These are phyloP conservation scores for Bruchidius siliquastri DNA, from an alignment of 2,888 invertebrate genomes.

Conservation along the genomic window DNA sequence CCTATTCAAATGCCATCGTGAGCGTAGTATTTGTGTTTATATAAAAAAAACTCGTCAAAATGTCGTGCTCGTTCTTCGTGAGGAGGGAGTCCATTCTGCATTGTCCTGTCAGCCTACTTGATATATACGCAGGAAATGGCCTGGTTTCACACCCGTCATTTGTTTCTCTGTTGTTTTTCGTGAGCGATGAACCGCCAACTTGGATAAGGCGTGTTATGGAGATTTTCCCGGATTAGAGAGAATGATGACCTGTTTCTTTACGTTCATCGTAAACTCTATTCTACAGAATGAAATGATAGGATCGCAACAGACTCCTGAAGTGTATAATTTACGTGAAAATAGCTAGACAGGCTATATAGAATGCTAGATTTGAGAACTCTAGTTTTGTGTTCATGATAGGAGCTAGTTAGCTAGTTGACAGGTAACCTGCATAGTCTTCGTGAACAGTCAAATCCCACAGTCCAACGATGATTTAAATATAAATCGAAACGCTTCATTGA, in stretches of 20 bases:
- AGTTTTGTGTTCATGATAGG: too few species aligned
- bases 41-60: neutral
- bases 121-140: neutral
- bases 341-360: too few species aligned
- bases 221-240: constrained; percentile 13
- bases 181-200: neutral
- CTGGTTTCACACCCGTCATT: neutral
- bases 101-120: neutral
- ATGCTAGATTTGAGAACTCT: too few species aligned
- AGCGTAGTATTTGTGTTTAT: neutral
- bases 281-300: neutral
- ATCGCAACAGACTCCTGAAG: neutral
- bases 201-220: constrained; percentile 8
- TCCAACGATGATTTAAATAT: too few species aligned
- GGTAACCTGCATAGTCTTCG: too few species aligned
- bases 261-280: neutral
- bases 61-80: neutral
- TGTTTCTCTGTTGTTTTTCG: neutral
- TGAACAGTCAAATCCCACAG: too few species aligned
- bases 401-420: too few species aligned
- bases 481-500: too few species aligned
- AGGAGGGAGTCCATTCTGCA: neutral
- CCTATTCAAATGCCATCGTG: neutral
- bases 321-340: too few species aligned
- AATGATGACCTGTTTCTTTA: constrained; percentile 5